Evolutionary conservation across 2,888 invertebrate genomes (phyloP), one percentile per base, ranked within the genome.

Genomic region (Temnothorax rugatulus): DNA sequence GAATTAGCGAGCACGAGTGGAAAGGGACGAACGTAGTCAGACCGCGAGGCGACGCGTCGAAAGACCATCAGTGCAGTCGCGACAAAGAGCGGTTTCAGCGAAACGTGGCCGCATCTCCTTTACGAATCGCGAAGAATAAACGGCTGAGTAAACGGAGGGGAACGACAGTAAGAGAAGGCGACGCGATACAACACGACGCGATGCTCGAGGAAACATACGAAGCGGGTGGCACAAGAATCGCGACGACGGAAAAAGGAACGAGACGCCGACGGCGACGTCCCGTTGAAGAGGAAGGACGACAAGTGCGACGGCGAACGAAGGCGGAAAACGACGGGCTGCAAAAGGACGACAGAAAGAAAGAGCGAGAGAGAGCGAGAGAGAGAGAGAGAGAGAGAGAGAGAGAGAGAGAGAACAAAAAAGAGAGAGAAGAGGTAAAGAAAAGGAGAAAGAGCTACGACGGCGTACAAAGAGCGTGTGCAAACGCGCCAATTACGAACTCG

Each of bases 401-500:
- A 64, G 75, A 83, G 63, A 52, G 61, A 73, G 75, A 84, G 54
- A 69, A 29, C 29, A 29, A 29, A 29, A 29, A 29, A 34, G 7
- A 34, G 0, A 34, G 5, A 4, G 7, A 34, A 34, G 9, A 3
- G 4, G 34, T 34, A 34, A 34, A 34, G 34, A 34, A 34, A 34
- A 34, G 7, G 34, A 75, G 73, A 81, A 47, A 50, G 66, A 66
- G 82, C 71, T 57, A 74, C 29, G 34, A 41, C 44, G 59, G 29
- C 59, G 74, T 79, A 79, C 79, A 79, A 79, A 71, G 85, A 81
- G 66, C 86, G 84, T 77, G 84, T 79, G 88, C 79, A 82, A 84
- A 86, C 88, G 90, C 91, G 90, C 87, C 90, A 91, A 91, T 90
- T 91, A 91, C 91, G 82, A 90, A 86, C 86, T 90, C 84, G 87